These are phyloP conservation scores for Tapera naevia DNA, from an alignment of 2,797 vertebrate genomes.

Conservation along the genomic window DNA sequence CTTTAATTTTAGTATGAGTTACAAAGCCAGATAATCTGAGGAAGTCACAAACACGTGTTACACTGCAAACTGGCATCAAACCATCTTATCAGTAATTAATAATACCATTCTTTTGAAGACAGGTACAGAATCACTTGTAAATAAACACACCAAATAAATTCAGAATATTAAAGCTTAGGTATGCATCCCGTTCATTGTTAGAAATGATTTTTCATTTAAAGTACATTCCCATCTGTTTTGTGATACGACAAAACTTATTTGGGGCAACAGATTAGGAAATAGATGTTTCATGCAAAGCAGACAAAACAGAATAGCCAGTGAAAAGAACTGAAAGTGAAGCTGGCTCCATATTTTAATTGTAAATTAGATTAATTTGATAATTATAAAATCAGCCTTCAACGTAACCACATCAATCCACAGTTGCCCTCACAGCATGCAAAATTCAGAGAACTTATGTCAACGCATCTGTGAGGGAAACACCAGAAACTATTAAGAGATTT, in stretches of 20 bases:
- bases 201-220: slow-evolving; percentile 34
- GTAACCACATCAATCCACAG: not conserved
- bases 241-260: slow-evolving; percentile 74
- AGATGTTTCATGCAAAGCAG: slow-evolving; percentile 66
- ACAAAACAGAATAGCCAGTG: slow-evolving; percentile 49
- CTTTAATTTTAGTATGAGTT: not conserved
- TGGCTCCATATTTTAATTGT: slow-evolving; percentile 55
- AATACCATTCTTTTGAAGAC: not conserved
- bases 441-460: not conserved
- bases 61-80: slow-evolving; percentile 47
- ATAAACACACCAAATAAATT: slow-evolving; percentile 42
- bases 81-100: not conserved
- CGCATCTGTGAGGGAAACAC: not conserved
- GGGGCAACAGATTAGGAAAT: not conserved
- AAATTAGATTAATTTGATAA: not conserved
- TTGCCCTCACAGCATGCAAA: not conserved
- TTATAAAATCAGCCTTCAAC: not conserved
- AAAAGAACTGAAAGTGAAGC: slow-evolving; percentile 33
- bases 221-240: slow-evolving; percentile 91
- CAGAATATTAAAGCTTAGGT: slow-evolving; percentile 28
- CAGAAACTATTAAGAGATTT: not conserved
- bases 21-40: slow-evolving; percentile 27
- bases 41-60: slow-evolving; percentile 52
- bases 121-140: slow-evolving; percentile 67
- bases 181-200: slow-evolving; percentile 42